Evolutionary conservation across 2,888 invertebrate genomes (phyloP).

Genomic region (Oligia latruncula): DNA sequence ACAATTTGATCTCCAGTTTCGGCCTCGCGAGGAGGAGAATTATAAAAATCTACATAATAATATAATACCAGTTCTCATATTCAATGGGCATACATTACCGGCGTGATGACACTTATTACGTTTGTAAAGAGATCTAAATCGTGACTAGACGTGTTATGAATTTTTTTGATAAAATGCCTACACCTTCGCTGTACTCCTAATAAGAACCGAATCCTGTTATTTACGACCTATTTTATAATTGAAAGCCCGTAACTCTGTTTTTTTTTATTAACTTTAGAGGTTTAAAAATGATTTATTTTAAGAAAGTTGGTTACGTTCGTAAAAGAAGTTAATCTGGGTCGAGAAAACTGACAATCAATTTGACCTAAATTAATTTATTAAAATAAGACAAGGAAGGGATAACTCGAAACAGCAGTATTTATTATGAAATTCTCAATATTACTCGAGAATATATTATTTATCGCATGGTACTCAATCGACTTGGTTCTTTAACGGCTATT

Average conservation of each 20-base stretch:
- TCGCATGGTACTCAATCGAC: conserved; percentile 48
- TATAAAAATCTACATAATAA: conserved; percentile 84
- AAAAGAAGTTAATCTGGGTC: conserved; percentile 17
- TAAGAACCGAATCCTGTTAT: conserved; percentile 29
- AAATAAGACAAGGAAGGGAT: conserved; percentile 11
- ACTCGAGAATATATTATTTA: conserved; percentile 33
- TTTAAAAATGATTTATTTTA: conserved; percentile 2
- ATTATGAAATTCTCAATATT: conserved; percentile 39
- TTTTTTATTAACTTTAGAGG: not conserved
- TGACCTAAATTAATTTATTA: conserved; percentile 36
- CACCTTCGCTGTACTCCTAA: not conserved
- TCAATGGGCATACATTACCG: conserved; percentile 78
- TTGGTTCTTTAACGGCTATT: conserved; percentile 58
- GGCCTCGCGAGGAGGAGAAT: conserved; percentile 78
- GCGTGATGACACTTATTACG: conserved; percentile 79
- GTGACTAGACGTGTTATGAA: conserved; percentile 57
- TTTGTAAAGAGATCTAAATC: conserved; percentile 71
- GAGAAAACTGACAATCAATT: conserved; percentile 34
- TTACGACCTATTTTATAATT: conserved; percentile 29
- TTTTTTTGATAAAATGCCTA: conserved; percentile 42
- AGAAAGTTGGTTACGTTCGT: not conserved
- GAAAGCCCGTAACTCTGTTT: not conserved
- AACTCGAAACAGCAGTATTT: conserved; percentile 29
- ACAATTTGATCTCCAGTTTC: conserved; percentile 83
- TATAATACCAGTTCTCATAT: conserved; percentile 76